A percentile compares a stretch with the other conserved stretches of the same genome.
These are phyloP conservation scores for Arvicanthis niloticus DNA, from an alignment of 2,113 vertebrate genomes.

Conservation along the genomic window DNA sequence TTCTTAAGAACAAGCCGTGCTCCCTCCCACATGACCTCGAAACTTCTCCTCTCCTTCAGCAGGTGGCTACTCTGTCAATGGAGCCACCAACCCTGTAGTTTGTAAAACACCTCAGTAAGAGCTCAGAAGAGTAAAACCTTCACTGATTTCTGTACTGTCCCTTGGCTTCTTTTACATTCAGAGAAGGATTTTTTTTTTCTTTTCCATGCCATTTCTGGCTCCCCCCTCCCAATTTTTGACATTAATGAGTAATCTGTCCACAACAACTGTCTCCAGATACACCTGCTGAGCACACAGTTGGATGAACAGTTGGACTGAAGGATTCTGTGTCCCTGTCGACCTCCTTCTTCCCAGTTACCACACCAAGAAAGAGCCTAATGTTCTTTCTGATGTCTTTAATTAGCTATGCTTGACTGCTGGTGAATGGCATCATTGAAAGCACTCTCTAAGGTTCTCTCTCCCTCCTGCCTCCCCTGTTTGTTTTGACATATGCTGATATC, in stretches of 20 bases:
- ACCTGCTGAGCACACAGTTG: constrained; percentile 69
- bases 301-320: constrained; percentile 63
- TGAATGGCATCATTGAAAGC: not conserved
- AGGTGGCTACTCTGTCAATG: not conserved
- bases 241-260: constrained; percentile 69
- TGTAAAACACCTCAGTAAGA: not conserved
- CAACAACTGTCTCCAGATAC: not conserved
- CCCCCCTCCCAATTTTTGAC: not conserved
- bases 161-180: not conserved
- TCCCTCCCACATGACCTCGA: not conserved
- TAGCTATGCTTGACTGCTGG: constrained; percentile 39
- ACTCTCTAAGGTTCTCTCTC: not conserved
- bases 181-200: not conserved
- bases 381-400: constrained; percentile 65
- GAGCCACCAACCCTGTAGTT: not conserved
- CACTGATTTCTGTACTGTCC: not conserved
- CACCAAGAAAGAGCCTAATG: constrained; percentile 33
- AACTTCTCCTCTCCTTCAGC: not conserved
- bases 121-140: not conserved
- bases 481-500: constrained; percentile 42
- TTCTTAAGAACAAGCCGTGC: not conserved
- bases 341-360: constrained; percentile 47
- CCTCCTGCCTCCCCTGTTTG: not conserved
- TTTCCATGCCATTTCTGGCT: not conserved
- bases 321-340: constrained; percentile 45